Conservation (phyloP, 2,888 invertebrate genomes). For the Cheilosia grossa region DNA sequence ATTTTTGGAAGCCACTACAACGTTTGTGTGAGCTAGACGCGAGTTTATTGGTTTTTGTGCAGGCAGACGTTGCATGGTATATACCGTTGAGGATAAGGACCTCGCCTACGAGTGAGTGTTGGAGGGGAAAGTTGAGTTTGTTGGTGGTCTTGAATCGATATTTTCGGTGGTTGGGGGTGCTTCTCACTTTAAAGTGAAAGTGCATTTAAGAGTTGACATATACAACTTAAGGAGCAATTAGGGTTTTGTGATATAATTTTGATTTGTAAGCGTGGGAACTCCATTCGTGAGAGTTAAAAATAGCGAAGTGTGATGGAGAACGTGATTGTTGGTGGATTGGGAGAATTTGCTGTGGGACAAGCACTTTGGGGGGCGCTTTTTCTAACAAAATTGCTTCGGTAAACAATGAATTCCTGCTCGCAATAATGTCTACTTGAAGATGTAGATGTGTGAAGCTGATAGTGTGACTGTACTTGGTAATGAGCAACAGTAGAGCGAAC, state of each 20-base stretch:
- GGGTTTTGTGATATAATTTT: conserved; percentile 41
- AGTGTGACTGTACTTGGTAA: too few relatives aligned
- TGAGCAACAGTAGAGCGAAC: too few relatives aligned
- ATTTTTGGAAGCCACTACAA: conserved; percentile 55
- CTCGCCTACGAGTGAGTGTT: not conserved
- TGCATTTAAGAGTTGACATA: conserved; percentile 63
- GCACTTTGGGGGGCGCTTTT: not conserved
- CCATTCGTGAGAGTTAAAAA: not conserved
- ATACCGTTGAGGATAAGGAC: conserved; percentile 14
- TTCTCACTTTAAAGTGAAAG: conserved; percentile 52
- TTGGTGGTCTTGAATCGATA: conserved; percentile 67
- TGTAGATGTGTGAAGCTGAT: too few relatives aligned
- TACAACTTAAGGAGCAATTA: conserved; percentile 61
- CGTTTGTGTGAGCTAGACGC: conserved; percentile 14
- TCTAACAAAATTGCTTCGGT: not conserved
- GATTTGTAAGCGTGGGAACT: conserved; percentile 59
- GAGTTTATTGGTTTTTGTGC: conserved; percentile 50
- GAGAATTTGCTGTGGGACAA: not conserved
- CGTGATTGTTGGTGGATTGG: conserved; percentile 11
- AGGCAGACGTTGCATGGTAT: conserved; percentile 8
- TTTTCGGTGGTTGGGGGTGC: conserved; percentile 26
- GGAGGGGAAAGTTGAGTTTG: conserved; percentile 45
- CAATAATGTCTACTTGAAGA: too few relatives aligned
- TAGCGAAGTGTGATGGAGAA: conserved; percentile 12
- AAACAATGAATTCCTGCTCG: too few relatives aligned